Base-by-base conservation (phyloP, 1,140 invertebrate species). In the Psix sp. region DNA sequence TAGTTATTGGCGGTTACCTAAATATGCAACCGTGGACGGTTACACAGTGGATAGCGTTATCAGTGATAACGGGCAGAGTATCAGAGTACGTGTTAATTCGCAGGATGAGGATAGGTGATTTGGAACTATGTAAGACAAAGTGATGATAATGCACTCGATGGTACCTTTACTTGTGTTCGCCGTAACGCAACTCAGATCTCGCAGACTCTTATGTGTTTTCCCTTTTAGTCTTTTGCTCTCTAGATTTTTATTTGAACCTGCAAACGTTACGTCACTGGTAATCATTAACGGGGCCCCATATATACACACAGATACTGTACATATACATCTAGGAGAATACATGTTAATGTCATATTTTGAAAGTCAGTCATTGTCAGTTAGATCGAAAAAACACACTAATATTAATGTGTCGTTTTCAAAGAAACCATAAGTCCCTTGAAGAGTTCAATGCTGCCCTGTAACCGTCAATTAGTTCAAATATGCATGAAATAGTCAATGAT, bases 101-200 rank as follows among this genome's bases (percentile, higher is more conserved):
- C 56, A 65, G 57, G 54, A 59, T 52, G 57, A 40, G 42, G 33
- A 65, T 48, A 38, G 57, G 31, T 54, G 48, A 35, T 39, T 38
- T 59, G 59, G 65, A 67, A 57, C 46, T 43, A 60, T 35, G 20
- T 17, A 57, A 51, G 49, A 66, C 36, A 74, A 63, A 71, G 38
- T 67, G 73, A 56, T 38, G 72, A 78, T 80, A 85, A 82, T 83
- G 48, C 79, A 79, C 79, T 82, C 81, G 76, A 77, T 80, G 80
- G 84, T 92, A 91, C 91, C 91, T 91, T 91, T 91, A 85, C 86
- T 90, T 75, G 89, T 87, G 87, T 89, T 90, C 84, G 90, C 90
- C 68, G 85, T 83, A 88, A 91, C 90, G 86, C 91, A 92, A 90
- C 89, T 91, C 82, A 91, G 87, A 84, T 91, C 90, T 86, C 89